These are phyloP conservation scores for Molossus molossus DNA, from an alignment of 2,797 vertebrate genomes.

Conservation along the genomic window DNA sequence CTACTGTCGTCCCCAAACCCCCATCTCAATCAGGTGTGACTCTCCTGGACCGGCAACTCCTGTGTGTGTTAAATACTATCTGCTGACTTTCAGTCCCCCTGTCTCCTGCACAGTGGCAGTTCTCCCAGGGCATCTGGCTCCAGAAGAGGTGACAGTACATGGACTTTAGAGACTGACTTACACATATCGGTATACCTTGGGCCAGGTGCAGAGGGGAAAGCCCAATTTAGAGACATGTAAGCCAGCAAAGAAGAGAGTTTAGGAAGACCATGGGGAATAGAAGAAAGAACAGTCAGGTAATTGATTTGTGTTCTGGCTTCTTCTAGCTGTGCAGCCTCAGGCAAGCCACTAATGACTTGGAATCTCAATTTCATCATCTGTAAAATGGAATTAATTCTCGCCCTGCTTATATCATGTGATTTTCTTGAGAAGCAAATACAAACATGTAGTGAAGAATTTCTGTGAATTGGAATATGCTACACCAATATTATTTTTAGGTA, in stretches of 20 bases:
- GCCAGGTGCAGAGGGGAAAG: neutral
- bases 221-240: neutral
- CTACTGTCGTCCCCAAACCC: neutral
- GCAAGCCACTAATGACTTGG: neutral
- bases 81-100: neutral
- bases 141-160: neutral
- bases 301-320: neutral
- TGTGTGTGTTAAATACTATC: neutral
- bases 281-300: neutral
- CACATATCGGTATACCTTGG: neutral
- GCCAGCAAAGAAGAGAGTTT: neutral
- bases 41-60: neutral
- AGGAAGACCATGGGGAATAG: neutral
- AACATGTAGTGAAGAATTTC: neutral
- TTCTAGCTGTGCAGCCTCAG: neutral
- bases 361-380: constrained; percentile 13
- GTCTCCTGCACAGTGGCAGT: too few relatives aligned
- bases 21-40: neutral
- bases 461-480: neutral
- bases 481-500: constrained; percentile 21
- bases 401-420: neutral
- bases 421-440: constrained; percentile 26
- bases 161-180: neutral
- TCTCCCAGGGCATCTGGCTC: neutral
- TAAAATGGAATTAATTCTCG: neutral